Evolutionary conservation across 2,888 invertebrate genomes (phyloP), one percentile per base, ranked within the genome.

Genomic region (Bellardia bayeri): DNA sequence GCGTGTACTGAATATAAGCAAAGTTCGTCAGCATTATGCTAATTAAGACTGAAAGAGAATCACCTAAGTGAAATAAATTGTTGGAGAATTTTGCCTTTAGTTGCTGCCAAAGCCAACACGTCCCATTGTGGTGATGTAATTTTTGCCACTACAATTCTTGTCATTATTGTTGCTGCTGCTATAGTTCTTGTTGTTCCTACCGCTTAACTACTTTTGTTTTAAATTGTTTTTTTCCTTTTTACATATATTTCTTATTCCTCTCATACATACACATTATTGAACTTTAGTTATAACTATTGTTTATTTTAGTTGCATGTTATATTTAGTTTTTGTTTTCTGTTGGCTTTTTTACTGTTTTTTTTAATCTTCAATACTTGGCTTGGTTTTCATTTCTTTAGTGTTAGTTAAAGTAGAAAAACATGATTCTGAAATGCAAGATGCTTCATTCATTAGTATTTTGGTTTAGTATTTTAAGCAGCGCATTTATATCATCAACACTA

Each of bases 151-250:
- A 49, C 58, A 74, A 2, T 58, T 78, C 45, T 56, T 79, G 66
- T 79, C 64, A 68, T 54, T 69, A 80, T 79, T 80, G 54, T 80
- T 79, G 49, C 45, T 66, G 66, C 69, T 72, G 63, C 58, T 51
- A 69, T 68, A 58, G 63, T 51, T 81, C 61, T 75, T 83, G 37
- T 66, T 79, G 16, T 80, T 83, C 51, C 69, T 84, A 40, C 63
- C 81, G 81, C 78, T 84, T 87, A 87, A 84, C 87, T 84, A 82
- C 84, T 84, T 74, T 81, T 76, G 76, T 68, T 84, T 79, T 58
- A 63, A 74, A 74, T 61, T 45, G 30, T 37, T 71, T 74, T 75
- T 75, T 54, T 64, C 61, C 68, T 54, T 40, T 49, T 61, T 69
- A 16, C 51, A 54, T 63, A 14, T 23, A 58, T 75, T 54, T 69